A percentile compares a stretch with the other conserved stretches of the same genome.
Evolutionary conservation across 2,797 vertebrate genomes (phyloP).

Genomic region (Myripristis murdjan): DNA sequence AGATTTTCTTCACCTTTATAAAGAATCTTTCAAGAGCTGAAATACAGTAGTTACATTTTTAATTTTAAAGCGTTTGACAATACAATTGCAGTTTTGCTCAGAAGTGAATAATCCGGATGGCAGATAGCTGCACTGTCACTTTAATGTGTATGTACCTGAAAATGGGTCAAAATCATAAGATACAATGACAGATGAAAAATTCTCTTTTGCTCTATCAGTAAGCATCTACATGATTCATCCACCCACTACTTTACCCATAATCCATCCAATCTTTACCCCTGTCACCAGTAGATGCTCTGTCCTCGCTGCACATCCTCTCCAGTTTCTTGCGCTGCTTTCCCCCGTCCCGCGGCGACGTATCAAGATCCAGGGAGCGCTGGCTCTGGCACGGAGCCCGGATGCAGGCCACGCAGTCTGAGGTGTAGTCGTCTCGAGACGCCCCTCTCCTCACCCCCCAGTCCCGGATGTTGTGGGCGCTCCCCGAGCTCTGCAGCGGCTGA

Average conservation of each 20-base stretch:
- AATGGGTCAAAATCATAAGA: no score
- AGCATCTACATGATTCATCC: not conserved
- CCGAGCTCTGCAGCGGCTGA: conserved; percentile 88
- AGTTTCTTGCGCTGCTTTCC: conserved; percentile 89
- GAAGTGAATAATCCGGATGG: no score
- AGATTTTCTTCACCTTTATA: no score
- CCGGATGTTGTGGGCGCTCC: conserved; percentile 84
- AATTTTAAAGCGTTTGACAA: no score
- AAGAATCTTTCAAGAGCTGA: no score
- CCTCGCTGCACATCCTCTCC: conserved; percentile 96
- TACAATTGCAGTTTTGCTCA: no score
- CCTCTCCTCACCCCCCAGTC: conserved; percentile 88
- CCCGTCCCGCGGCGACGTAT: conserved; percentile 82
- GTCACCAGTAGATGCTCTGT: conserved; percentile 86
- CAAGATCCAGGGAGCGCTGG: conserved; percentile 91
- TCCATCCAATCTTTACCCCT: conserved; percentile 54
- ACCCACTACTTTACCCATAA: no score
- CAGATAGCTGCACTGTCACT: no score
- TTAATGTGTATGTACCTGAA: no score
- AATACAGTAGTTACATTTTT: no score
- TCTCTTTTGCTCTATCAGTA: not conserved
- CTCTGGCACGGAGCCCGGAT: conserved; percentile 82
- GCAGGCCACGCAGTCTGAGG: conserved; percentile 83
- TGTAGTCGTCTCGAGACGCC: conserved; percentile 91
- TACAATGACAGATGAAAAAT: not conserved